phyloP scores from a whole-genome alignment of 2,888 invertebrate species.

The Thumatha senex region DNA sequence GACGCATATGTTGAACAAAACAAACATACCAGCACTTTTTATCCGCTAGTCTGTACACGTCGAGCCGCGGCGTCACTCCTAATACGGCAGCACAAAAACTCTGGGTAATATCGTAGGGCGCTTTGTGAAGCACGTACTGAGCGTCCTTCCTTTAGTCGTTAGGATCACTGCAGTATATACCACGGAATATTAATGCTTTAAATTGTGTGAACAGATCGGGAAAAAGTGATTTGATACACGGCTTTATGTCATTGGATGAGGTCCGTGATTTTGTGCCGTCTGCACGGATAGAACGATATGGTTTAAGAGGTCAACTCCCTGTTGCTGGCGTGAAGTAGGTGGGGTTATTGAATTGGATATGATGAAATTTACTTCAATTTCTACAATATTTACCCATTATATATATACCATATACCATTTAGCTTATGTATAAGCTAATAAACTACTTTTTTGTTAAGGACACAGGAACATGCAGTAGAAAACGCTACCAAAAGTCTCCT shows the following conservation, averaged over 20 bases:
- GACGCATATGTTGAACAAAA: conserved; percentile 10
- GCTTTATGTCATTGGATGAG: not conserved
- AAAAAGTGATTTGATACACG: conserved; percentile 3
- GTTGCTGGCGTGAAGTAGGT: not conserved
- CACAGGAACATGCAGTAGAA: too few relatives aligned
- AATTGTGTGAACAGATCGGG: conserved; percentile 14
- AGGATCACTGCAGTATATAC: conserved; percentile 29
- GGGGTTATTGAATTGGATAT: not conserved
- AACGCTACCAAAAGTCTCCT: too few relatives aligned
- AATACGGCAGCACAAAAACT: conserved; percentile 60
- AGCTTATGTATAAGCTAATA: too few relatives aligned
- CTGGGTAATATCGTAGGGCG: conserved; percentile 67
- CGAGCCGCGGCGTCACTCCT: conserved; percentile 54
- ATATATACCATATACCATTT: too few relatives aligned
- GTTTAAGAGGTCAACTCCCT: not conserved
- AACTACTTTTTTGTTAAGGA: too few relatives aligned
- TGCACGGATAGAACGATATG: not conserved
- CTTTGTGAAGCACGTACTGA: conserved; percentile 76
- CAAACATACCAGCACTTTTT: conserved; percentile 41
- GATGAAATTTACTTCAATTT: too few relatives aligned
- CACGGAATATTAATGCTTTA: conserved; percentile 38
- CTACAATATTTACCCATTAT: too few relatives aligned
- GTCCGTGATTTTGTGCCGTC: conserved; percentile 1
- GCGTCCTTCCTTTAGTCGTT: conserved; percentile 75
- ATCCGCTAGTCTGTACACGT: conserved; percentile 46